phyloP scores from a whole-genome alignment of 2,113 vertebrate species.

The Misgurnus mizolepis region DNA sequence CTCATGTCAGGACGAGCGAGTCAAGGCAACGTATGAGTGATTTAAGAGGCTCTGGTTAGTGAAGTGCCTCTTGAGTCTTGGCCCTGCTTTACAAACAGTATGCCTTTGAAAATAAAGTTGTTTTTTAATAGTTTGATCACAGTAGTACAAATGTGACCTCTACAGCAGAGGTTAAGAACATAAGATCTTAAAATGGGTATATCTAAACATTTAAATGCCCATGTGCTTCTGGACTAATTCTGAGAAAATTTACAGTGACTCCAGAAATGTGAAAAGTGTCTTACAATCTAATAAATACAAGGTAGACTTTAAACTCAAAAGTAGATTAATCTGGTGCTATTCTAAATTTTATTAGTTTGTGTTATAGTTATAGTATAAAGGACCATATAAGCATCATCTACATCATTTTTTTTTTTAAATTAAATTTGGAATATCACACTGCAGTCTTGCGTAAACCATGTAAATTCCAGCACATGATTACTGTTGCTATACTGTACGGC shows the following conservation, averaged over 20 bases:
- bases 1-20: background rate
- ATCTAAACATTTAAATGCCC: background rate
- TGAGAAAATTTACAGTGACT: no score
- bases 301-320: no score
- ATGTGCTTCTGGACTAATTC: background rate
- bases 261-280: background rate
- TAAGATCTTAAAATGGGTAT: no score
- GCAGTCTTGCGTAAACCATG: background rate
- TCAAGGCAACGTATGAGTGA: constrained; percentile 2
- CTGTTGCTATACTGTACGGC: background rate
- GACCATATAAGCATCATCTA: background rate
- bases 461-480: background rate
- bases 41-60: constrained; percentile 21
- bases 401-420: background rate
- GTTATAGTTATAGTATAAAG: background rate
- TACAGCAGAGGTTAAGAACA: no score
- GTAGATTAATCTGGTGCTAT: background rate
- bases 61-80: background rate
- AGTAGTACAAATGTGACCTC: background rate
- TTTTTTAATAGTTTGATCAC: background rate
- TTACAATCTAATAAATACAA: no score
- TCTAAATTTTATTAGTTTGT: background rate
- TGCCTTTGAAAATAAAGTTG: background rate
- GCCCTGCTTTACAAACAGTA: background rate
- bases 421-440: background rate